Base-by-base conservation (phyloP, 2,888 invertebrate species). In the Latrodectus hesperus region DNA sequence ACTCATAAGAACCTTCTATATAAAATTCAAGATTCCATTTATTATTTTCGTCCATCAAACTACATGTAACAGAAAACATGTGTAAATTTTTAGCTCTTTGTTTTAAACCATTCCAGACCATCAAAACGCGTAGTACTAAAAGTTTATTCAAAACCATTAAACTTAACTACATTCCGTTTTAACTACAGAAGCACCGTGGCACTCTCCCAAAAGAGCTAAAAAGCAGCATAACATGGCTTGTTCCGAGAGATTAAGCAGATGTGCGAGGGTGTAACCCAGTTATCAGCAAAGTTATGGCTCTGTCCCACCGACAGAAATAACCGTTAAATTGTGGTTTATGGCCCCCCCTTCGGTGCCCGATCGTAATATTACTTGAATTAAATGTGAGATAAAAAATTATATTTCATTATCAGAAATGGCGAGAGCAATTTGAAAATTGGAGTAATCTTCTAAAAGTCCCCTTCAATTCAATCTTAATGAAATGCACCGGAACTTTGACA, bases 211-310 rank as follows among this genome's bases (percentile, higher is more conserved):
- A 38, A 38, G 38, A 38, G 38, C 38, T 38, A 38, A 38, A 60
- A 60, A 60, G n/a, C 12, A n/a, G 60, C 12, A 60, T n/a, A 60
- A 60, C 60, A n/a, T 60, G n/a, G 51, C 51, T 68, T 77, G 68
- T 68, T 68, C 52, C 77, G 49, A 49, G 67, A 74, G 73, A 81
- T 81, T 74, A 81, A 16, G 53, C 65, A n/a, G 80, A 72, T 38
- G 55, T 14, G 38, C 65, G 38, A 38, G 55, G 75, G 68, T 55
- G 71, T 83, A 76, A 77, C 83, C 55, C 52, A 22, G 83, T 83
- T 83, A 83, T 83, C 83, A 60, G 76, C 26, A 49, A 60, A 83
- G 76, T 83, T 83, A 83, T 83, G 68, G 75, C 83, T 9, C 73
- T 53, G 55, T 79, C 70, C 70, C 68, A 68, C 11, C 64, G 74